Percentiles rank a stretch among this genome's conserved stretches.
phyloP scores from a whole-genome alignment of 2,113 vertebrate species.

The Anseranas semipalmata region DNA sequence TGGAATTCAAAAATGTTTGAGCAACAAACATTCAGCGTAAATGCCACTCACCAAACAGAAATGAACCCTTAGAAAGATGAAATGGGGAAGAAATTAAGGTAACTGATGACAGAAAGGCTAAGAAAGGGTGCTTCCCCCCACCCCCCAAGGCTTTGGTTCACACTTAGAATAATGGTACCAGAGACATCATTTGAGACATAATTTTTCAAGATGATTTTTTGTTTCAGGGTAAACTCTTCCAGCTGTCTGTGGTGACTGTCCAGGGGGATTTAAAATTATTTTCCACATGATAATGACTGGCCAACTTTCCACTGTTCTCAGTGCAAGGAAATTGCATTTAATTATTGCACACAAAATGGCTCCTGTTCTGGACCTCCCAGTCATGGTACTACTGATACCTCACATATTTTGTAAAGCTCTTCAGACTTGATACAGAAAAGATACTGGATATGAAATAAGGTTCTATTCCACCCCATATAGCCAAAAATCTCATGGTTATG shows the following conservation, averaged over 20 bases:
- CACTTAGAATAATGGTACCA: neutral
- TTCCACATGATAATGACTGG: conserved; percentile 38
- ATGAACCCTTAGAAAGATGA: neutral
- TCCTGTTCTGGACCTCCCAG: neutral
- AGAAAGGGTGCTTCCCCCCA: neutral
- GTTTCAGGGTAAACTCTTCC: conserved; percentile 15
- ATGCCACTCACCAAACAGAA: neutral
- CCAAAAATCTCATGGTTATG: neutral
- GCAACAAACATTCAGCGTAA: neutral
- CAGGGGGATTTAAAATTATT: conserved; percentile 45
- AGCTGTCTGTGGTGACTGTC: conserved; percentile 16
- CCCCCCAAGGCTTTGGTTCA: neutral
- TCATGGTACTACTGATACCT: neutral
- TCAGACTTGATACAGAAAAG: neutral
- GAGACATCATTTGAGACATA: neutral
- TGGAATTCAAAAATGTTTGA: neutral
- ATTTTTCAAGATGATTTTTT: neutral
- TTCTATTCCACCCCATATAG: neutral
- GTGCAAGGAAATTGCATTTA: conserved; percentile 40
- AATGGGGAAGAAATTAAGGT: neutral
- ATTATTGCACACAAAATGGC: conserved; percentile 11
- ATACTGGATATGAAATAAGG: neutral
- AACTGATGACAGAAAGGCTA: neutral
- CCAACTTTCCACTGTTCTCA: conserved; percentile 38
- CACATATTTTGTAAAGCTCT: neutral